Percentiles rank a stretch among this genome's conserved stretches.
Evolutionary conservation across 53 echinoderm and acorn worm genomes (phyloP).

Genomic region (Stichopus horrens): DNA sequence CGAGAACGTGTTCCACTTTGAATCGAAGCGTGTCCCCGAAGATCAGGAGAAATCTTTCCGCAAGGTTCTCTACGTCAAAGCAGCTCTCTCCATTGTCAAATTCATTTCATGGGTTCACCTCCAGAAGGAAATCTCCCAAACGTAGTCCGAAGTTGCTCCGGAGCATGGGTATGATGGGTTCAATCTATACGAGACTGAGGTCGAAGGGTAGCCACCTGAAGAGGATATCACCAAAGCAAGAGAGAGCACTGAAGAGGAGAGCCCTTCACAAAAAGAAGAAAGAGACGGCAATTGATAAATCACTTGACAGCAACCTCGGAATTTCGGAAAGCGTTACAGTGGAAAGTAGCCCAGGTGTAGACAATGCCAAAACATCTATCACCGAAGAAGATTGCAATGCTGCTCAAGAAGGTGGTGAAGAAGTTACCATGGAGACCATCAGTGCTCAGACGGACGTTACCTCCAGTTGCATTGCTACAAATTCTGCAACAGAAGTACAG

Average conservation of each 20-base stretch:
- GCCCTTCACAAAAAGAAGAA: neutral
- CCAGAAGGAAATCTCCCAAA: neutral
- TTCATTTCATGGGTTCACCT: neutral
- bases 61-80: slow-evolving; percentile 6
- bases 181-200: slow-evolving; percentile 11
- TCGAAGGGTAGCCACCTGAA: neutral
- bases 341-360: neutral
- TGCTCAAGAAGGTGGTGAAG: neutral
- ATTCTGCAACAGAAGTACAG: neutral
- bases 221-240: neutral
- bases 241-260: neutral
- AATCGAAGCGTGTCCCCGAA: slow-evolving; percentile 25
- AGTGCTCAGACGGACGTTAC: neutral
- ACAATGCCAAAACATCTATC: neutral
- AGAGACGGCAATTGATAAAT: neutral
- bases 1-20: neutral
- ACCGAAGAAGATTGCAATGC: neutral
- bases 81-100: neutral
- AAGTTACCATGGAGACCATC: neutral
- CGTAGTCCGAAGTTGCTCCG: slow-evolving; percentile 25
- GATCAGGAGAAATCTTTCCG: slow-evolving; percentile 37
- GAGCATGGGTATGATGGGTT: neutral
- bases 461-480: neutral
- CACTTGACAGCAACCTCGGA: neutral
- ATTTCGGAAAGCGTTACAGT: neutral